Evolutionary conservation across 2,888 invertebrate genomes (phyloP), one percentile per base, ranked within the genome.

Genomic region (Diarsia brunnea): DNA sequence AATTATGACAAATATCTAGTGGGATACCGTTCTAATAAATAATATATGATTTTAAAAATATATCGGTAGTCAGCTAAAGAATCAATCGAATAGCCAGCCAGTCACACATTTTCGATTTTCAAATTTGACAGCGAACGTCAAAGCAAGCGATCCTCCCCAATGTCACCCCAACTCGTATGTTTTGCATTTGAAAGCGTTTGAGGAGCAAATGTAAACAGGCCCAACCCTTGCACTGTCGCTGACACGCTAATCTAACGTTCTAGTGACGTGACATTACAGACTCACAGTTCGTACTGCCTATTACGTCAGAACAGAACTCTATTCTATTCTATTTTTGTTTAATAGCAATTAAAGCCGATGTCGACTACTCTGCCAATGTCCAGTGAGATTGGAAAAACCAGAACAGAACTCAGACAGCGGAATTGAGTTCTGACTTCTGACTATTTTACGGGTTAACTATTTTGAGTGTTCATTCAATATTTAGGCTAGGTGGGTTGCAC

Each of bases 171-270:
- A 69, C 63, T 69, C 58, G 43, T 47, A 69, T 73, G 78, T 77
- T 86, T 86, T 84, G 82, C 86, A 86, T 86, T 82, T 84, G 86
- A 86, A 86, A 81, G 79, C 79, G 64, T 73, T 81, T 75, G 71
- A 69, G 67, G 19, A 68, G 51, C 73, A 64, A 72, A 82, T 73
- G 74, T 78, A 84, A 84, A 82, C 79, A 75, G 65, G 58, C 73
- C n/a, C 66, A 78, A 80, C 83, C 85, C 83, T 85, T 73, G 70
- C 80, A 69, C 73, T 85, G 85, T 16, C 47, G 65, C 64, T 85
- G 83, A 78, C 85, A 85, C 64, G 74, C 74, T 83, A 82, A 85
- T 85, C 82, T 78, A 53, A 60, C 60, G 47, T 43, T 55, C 27
- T 68, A 70, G 43, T 45, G 43, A 7, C 63, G 11, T 79, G 63